Base-by-base conservation (phyloP, 1,140 invertebrate genomes). In the Meloidogyne floridensis region DNA sequence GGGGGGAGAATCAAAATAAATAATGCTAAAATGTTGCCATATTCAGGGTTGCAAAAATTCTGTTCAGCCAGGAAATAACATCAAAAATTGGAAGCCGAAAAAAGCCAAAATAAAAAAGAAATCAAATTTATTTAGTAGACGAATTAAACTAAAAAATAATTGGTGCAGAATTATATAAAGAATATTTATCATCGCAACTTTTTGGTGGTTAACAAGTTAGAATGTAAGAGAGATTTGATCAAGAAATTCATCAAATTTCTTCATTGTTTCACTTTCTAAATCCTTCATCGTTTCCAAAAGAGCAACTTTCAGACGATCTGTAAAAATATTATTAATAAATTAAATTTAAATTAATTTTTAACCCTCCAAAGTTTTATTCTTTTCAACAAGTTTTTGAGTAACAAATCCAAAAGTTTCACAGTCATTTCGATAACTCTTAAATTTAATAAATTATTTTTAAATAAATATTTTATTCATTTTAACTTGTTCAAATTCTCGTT, bases 351-450 rank as follows among this genome's bases (percentile, higher is more conserved):
- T 47, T 47, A 65, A 65, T 65, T n/a, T n/a, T 4, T 65, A 65
- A 65, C 59, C 59, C n/a, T 78, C 76, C n/a, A 78, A 59, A 15
- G 76, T n/a, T 59, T n/a, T 56, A n/a, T 70, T 47, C n/a, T 78
- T 78, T 13, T 51, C 76, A 54, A 78, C 56, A 7, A 78, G n/a
- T 65, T 78, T 78, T n/a, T 78, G 59, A 59, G 70, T 70, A 11
- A 78, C 76, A 59, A 78, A 59, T 70, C 76, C 76, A 56, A 69
- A 78, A 59, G 76, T 59, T 56, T 78, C 76, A 59, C 76, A 78
- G 10, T 78, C 76, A 47, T 15, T 78, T 10, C 76, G 76, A 59
- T 78, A 78, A 10, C 53, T 59, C 76, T 78, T 47, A 20, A 75
- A 47, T 47, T 47, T 59, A 42, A 13, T 20, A 71, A 13, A 77